Evolutionary conservation across 1,140 invertebrate genomes (phyloP).

Genomic region (Cydia strobilella): DNA sequence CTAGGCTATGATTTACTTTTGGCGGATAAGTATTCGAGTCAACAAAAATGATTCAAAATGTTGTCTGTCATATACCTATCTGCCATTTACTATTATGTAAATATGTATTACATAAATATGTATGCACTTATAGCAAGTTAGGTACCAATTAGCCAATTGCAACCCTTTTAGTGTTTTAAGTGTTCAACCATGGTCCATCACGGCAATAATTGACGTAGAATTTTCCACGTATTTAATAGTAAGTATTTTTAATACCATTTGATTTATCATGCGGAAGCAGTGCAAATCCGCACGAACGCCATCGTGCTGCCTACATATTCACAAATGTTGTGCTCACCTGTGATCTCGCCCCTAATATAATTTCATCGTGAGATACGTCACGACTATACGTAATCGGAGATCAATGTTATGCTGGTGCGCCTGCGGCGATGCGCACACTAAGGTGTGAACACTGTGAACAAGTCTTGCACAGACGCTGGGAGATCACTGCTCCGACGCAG

Average conservation of each 20-base stretch:
- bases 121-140: too few relatives aligned
- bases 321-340: not conserved
- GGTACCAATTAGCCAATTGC: too few relatives aligned
- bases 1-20: too few relatives aligned
- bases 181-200: too few relatives aligned
- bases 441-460: not conserved
- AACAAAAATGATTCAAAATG: too few relatives aligned
- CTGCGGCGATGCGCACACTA: not conserved
- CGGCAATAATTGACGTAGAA: not conserved
- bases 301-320: slow-evolving; percentile 5
- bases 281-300: slow-evolving; percentile 22
- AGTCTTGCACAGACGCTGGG: slow-evolving; percentile 29
- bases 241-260: not conserved
- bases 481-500: slow-evolving; percentile 20
- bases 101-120: too few relatives aligned
- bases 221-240: slow-evolving; percentile 6
- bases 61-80: too few relatives aligned
- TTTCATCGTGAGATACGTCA: not conserved
- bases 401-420: not conserved
- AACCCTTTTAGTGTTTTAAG: too few relatives aligned
- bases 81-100: too few relatives aligned
- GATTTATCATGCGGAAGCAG: slow-evolving; percentile 6
- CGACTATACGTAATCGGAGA: not conserved
- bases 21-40: too few relatives aligned
- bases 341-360: not conserved